A percentile compares a stretch with the other conserved stretches of the same genome.
Evolutionary conservation across 2,888 invertebrate genomes (phyloP).

Genomic region (Globia sparganii): DNA sequence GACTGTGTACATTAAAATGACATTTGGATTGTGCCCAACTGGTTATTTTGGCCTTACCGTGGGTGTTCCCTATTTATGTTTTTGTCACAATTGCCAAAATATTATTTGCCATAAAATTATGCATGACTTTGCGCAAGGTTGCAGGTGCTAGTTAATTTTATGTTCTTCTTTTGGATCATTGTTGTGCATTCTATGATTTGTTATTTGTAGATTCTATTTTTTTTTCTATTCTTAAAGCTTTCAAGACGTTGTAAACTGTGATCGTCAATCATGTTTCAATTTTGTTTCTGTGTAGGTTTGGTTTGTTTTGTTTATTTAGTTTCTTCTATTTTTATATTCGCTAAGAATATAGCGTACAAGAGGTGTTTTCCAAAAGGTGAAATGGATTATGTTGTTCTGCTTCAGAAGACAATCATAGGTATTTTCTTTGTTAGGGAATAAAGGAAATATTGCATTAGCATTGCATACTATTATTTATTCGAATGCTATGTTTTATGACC

Average conservation of each 20-base stretch:
- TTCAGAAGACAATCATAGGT: too few species aligned
- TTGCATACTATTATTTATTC: background rate
- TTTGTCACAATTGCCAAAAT: constrained; percentile 72
- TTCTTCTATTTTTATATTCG: constrained; percentile 6
- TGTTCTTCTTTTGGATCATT: constrained; percentile 11
- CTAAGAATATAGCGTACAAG: background rate
- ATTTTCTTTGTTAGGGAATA: too few species aligned
- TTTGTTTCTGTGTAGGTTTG: constrained; percentile 1
- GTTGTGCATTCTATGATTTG: constrained; percentile 28
- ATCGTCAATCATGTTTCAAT: constrained; percentile 11
- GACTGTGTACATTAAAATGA: constrained; percentile 70
- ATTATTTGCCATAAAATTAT: constrained; percentile 63
- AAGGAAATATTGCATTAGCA: too few species aligned
- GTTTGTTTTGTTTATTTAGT: background rate
- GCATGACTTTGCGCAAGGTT: constrained; percentile 63
- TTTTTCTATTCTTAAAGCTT: constrained; percentile 20
- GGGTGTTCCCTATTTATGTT: constrained; percentile 68
- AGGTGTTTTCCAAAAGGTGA: background rate
- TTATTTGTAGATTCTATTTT: constrained; percentile 21
- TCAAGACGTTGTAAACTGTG: constrained; percentile 19
- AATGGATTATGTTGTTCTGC: background rate
- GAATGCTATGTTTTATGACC: background rate
- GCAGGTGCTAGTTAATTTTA: constrained; percentile 38
- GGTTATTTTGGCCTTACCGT: constrained; percentile 75
- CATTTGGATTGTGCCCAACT: constrained; percentile 83